Evolutionary conservation across 2,797 vertebrate genomes (phyloP), one percentile per base, ranked within the genome.

Genomic region (Echeneis naucrates): DNA sequence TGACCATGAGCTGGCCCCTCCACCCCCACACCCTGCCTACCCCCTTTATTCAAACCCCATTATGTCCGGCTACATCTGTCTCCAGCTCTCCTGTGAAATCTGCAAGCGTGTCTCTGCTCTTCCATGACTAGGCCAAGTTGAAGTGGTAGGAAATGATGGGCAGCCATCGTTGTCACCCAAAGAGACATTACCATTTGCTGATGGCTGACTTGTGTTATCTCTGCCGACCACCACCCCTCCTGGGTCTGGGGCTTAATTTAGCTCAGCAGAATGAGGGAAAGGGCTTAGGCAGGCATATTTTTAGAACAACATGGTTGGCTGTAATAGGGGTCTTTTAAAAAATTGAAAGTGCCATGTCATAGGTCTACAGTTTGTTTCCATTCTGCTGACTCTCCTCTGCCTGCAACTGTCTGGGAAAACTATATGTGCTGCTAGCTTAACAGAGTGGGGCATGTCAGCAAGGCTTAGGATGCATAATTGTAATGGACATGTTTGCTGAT

Each of bases 401-500:
- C 54, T 81, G 54, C 81, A 77, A 40, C 24, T 37, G 16, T 26
- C 73, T 79, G 79, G 78, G 85, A 72, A 48, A 80, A 81, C 79
- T 77, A 64, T 44, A 54, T 78, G 53, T 14, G 30, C 62, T 16
- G 71, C 72, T 72, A 81, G 84, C 76, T 45, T 84, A 68, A 80
- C 72, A 71, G 82, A 86, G 76, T 68, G 75, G 80, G 66, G 60
- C 76, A 85, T 76, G 88, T 91, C 90, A 83, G 84, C 72, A 33
- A 73, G 61, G 79, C 81, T 89, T 83, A 89, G 85, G 69, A 75
- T 81, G 77, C 77, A 64, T 72, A 78, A 86, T 82, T 57, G 58
- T 85, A 87, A 92, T 83, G 80, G 87, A 90, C 86, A 79, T 44
- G 72, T 91, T 85, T 88, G 85, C 89, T 87, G 87, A 89, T 89